Percentiles rank a stretch among this genome's conserved stretches.
phyloP scores from a whole-genome alignment of 37 sponge, comb jelly and placozoan species.

The Geodia barretti region DNA sequence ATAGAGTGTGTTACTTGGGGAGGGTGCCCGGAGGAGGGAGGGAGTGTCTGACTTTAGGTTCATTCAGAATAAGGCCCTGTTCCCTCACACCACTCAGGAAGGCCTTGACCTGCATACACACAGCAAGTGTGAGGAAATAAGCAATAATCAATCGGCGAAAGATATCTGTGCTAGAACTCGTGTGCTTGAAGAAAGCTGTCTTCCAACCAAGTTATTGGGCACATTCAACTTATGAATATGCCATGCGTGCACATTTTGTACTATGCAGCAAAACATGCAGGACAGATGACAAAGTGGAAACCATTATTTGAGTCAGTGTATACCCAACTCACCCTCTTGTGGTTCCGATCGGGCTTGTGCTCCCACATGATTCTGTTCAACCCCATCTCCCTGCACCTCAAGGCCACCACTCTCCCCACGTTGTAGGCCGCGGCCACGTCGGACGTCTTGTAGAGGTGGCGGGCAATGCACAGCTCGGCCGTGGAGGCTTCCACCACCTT shows the following conservation, averaged over 20 bases:
- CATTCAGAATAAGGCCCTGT: slow-evolving; percentile 60
- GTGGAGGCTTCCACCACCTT: slow-evolving; percentile 85
- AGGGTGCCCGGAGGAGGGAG: slow-evolving; percentile 50
- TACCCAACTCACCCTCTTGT: slow-evolving; percentile 57
- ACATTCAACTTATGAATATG: too few relatives aligned
- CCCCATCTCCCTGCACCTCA: slow-evolving; percentile 64
- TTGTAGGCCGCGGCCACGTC: slow-evolving; percentile 87
- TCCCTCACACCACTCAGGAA: slow-evolving; percentile 45
- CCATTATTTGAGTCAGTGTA: too few relatives aligned
- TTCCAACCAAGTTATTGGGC: too few relatives aligned
- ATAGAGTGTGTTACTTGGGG: slow-evolving; percentile 2
- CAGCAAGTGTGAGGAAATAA: not conserved
- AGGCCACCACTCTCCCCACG: slow-evolving; percentile 80
- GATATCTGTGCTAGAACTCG: too few relatives aligned
- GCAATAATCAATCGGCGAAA: too few relatives aligned
- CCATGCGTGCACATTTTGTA: too few relatives aligned
- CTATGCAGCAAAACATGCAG: too few relatives aligned
- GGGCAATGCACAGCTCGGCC: slow-evolving; percentile 79
- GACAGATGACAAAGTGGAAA: too few relatives aligned
- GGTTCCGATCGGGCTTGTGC: slow-evolving; percentile 34
- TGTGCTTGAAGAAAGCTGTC: too few relatives aligned
- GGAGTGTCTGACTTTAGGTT: slow-evolving; percentile 56
- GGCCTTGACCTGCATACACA: slow-evolving; percentile 50
- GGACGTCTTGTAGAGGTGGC: slow-evolving; percentile 85
- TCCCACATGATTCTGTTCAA: slow-evolving; percentile 85